phyloP scores from a whole-genome alignment of 2,113 vertebrate genomes.

The Microcebus lehilahytsara region DNA sequence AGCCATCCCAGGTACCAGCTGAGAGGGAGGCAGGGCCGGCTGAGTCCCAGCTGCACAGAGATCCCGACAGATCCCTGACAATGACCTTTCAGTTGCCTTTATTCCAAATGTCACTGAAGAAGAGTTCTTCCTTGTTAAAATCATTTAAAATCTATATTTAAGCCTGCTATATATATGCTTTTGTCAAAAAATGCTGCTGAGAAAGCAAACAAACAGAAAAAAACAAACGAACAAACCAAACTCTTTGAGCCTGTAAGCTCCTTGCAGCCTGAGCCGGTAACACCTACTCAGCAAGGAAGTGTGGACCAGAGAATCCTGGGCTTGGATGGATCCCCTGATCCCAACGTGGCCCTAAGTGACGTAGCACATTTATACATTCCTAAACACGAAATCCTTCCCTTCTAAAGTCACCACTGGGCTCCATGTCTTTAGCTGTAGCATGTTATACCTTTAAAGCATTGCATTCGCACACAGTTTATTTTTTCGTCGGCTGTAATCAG shows the following conservation, averaged over 20 bases:
- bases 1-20: neutral
- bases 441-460: constrained; percentile 68
- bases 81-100: neutral
- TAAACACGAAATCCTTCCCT: neutral
- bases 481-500: constrained; percentile 82
- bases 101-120: constrained; percentile 18
- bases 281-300: neutral
- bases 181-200: constrained; percentile 51
- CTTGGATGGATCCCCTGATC: neutral
- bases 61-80: neutral
- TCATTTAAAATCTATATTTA: constrained; percentile 62
- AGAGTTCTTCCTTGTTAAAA: constrained; percentile 54
- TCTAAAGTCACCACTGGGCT: neutral
- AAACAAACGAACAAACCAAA: neutral
- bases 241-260: neutral
- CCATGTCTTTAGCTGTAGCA: constrained; percentile 27
- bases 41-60: neutral
- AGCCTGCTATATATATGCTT: constrained; percentile 1
- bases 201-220: neutral
- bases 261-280: neutral
- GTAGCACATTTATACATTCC: neutral
- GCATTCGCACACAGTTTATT: constrained; percentile 71
- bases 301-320: neutral
- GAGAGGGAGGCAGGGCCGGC: neutral
- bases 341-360: neutral